phyloP scores from a whole-genome alignment of 2,797 vertebrate genomes.

The Lophius americanus region DNA sequence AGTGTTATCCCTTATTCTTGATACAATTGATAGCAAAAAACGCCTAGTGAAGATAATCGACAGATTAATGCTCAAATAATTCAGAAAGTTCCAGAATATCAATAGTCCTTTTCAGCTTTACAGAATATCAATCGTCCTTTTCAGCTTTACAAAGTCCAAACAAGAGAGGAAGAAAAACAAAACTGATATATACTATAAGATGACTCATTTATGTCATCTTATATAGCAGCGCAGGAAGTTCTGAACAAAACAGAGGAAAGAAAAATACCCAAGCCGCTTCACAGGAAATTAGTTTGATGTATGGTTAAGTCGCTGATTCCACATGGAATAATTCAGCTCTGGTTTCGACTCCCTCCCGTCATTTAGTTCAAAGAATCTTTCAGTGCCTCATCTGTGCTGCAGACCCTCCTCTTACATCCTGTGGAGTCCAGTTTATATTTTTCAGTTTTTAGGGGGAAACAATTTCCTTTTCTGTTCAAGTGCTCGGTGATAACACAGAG shows the following conservation, averaged over 20 bases:
- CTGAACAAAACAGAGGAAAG: constrained; percentile 11
- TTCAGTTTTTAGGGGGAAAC: constrained; percentile 22
- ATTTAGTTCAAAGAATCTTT: background rate
- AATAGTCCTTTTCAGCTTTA: constrained; percentile 1
- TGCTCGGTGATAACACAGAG: background rate
- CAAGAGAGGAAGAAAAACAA: background rate
- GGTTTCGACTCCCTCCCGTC: constrained; percentile 30
- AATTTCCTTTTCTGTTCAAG: constrained; percentile 26
- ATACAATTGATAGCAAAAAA: no score
- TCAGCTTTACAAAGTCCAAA: constrained; percentile 4
- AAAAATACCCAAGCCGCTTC: constrained; percentile 12
- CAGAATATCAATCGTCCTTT: background rate
- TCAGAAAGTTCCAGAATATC: background rate
- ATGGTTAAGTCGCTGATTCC: constrained; percentile 37
- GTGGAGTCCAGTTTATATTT: constrained; percentile 23
- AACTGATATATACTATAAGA: background rate
- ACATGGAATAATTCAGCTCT: constrained; percentile 42
- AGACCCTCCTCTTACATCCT: constrained; percentile 14
- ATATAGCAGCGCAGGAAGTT: background rate
- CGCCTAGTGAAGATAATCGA: no score
- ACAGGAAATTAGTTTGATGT: constrained; percentile 17
- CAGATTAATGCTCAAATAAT: constrained; percentile 4
- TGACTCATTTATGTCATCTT: constrained; percentile 3
- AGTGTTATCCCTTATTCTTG: background rate
- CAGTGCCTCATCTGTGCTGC: constrained; percentile 25